Conservation (phyloP, 2,888 invertebrate genomes). For the Papilio elwesi region DNA sequence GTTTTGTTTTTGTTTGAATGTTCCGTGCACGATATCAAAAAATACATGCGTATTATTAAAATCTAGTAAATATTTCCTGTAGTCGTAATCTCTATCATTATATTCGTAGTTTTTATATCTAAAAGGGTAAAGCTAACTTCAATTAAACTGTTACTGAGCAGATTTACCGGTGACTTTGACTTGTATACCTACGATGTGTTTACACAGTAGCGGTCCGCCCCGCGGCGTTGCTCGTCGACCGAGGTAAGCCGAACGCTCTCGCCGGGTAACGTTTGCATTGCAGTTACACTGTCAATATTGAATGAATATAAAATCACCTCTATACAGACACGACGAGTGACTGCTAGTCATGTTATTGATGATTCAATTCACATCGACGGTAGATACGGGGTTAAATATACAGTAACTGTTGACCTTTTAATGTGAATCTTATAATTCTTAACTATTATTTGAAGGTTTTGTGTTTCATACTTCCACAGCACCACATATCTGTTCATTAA, state of each 20-base stretch:
- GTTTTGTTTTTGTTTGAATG: no score
- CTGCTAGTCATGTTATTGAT: conserved; percentile 7
- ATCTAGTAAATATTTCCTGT: no score
- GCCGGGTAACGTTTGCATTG: conserved; percentile 23
- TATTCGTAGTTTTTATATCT: conserved; percentile 32
- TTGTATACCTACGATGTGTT: conserved; percentile 33
- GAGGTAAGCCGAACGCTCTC: neutral
- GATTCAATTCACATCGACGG: conserved; percentile 8
- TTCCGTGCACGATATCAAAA: no score
- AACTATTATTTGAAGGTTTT: neutral
- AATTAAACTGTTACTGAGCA: conserved; percentile 39
- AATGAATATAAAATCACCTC: conserved; percentile 18
- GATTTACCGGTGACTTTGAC: conserved; percentile 33
- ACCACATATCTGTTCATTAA: no score
- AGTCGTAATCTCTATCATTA: neutral
- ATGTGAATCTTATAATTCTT: neutral
- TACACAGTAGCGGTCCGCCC: conserved; percentile 36
- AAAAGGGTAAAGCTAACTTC: conserved; percentile 38
- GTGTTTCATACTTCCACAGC: neutral
- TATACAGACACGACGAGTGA: conserved; percentile 11
- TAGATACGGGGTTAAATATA: neutral
- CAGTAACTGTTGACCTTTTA: neutral
- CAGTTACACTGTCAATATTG: conserved; percentile 38
- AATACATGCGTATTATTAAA: no score
- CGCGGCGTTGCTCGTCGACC: conserved; percentile 24